Conservation (phyloP, 2,113 vertebrate genomes). For the Erinaceus europaeus region DNA sequence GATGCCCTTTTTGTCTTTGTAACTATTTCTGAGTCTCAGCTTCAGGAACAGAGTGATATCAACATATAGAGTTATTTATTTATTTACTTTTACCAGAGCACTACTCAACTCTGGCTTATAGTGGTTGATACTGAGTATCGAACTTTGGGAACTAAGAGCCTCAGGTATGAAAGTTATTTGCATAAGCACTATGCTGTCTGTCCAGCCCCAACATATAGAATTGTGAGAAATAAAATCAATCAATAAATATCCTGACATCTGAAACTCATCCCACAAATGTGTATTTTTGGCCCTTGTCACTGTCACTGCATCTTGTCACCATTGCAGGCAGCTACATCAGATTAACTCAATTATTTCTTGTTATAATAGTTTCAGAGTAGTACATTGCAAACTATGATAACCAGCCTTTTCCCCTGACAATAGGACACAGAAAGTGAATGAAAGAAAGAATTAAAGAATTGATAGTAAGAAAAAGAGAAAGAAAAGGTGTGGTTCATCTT, state of each 20-base stretch:
- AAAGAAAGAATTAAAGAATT: too few species aligned
- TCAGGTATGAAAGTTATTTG: too few species aligned
- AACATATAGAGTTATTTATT: too few species aligned
- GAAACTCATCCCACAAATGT: not conserved
- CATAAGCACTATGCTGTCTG: too few species aligned
- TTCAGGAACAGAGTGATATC: too few species aligned
- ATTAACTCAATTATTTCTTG: not conserved
- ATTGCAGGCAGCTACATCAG: accelerated
- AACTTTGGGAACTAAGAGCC: too few species aligned
- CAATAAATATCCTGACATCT: not conserved
- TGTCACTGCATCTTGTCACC: accelerated
- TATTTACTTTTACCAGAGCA: too few species aligned
- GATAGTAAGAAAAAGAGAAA: not conserved
- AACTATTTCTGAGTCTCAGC: too few species aligned
- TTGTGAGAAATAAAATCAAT: not conserved
- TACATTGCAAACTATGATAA: not conserved
- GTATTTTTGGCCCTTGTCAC: not conserved
- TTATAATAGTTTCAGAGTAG: not conserved
- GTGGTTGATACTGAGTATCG: too few species aligned
- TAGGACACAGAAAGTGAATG: not conserved
- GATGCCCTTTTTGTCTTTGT: too few species aligned
- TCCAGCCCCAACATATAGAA: too few species aligned
- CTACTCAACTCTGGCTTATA: too few species aligned
- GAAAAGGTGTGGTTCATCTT: not conserved
- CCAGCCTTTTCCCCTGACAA: not conserved